Evolutionary conservation across 2,113 vertebrate genomes (phyloP).

Genomic region (Corythornis cristatus): DNA sequence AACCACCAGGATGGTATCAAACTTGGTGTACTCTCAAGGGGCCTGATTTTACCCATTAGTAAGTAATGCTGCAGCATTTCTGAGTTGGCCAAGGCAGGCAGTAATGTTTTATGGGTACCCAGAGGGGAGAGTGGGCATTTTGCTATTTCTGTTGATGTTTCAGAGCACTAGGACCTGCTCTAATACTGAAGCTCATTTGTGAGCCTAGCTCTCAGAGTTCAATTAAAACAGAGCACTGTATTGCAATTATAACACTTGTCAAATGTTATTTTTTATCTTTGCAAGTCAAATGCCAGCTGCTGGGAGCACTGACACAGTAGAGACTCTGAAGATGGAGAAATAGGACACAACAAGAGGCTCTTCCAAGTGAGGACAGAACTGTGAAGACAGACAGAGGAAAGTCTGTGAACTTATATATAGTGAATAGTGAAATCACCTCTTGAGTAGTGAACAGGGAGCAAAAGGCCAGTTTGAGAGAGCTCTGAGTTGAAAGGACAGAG

Average conservation of each 20-base stretch:
- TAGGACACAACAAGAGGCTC: background rate
- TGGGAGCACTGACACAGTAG: background rate
- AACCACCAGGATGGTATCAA: background rate
- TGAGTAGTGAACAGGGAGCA: background rate
- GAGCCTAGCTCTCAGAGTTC: background rate
- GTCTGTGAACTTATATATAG: background rate
- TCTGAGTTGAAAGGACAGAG: background rate
- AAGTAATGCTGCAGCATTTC: background rate
- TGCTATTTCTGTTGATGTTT: background rate
- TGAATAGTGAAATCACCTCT: background rate
- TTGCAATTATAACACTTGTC: background rate
- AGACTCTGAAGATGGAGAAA: background rate
- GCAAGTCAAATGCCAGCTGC: background rate
- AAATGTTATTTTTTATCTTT: too few relatives aligned
- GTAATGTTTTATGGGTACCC: background rate
- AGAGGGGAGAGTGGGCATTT: background rate
- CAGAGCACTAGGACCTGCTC: background rate
- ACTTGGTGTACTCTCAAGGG: background rate
- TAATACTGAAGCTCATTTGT: background rate
- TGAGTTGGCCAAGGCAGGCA: background rate
- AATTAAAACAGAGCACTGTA: background rate
- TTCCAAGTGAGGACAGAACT: background rate
- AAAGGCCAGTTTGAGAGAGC: background rate
- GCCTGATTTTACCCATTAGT: background rate
- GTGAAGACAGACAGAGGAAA: background rate